Evolutionary conservation across 2,113 vertebrate species (phyloP).

Genomic region (Centropus bengalensis): DNA sequence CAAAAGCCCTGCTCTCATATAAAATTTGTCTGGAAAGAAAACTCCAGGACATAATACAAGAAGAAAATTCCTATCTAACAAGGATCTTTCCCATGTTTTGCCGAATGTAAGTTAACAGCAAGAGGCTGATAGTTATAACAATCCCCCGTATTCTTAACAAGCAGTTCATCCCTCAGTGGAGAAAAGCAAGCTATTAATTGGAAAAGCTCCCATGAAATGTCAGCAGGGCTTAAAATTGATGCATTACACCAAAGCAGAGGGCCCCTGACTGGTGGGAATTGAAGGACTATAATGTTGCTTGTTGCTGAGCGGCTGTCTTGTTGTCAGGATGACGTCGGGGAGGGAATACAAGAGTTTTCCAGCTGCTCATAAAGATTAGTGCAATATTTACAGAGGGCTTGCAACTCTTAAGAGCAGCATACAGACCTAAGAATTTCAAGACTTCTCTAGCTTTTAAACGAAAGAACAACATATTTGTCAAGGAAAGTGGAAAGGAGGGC

Average conservation of each 20-base stretch:
- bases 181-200: neutral
- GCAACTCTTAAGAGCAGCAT: neutral
- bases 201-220: constrained; percentile 1
- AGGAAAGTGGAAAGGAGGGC: neutral
- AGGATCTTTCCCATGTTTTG: neutral
- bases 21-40: neutral
- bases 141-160: neutral
- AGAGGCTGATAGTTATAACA: neutral
- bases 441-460: neutral
- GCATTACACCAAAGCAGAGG: neutral
- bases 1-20: neutral
- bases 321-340: neutral
- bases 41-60: neutral
- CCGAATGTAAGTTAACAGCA: neutral
- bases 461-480: neutral
- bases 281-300: neutral
- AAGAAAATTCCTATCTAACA: neutral
- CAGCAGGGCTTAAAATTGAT: neutral
- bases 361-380: neutral
- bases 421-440: neutral
- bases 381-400: neutral
- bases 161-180: neutral
- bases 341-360: neutral
- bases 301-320: constrained; percentile 43
- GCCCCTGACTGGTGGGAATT: constrained; percentile 18